phyloP scores from a whole-genome alignment of 2,113 vertebrate genomes.

The Nyctibius bracteatus region DNA sequence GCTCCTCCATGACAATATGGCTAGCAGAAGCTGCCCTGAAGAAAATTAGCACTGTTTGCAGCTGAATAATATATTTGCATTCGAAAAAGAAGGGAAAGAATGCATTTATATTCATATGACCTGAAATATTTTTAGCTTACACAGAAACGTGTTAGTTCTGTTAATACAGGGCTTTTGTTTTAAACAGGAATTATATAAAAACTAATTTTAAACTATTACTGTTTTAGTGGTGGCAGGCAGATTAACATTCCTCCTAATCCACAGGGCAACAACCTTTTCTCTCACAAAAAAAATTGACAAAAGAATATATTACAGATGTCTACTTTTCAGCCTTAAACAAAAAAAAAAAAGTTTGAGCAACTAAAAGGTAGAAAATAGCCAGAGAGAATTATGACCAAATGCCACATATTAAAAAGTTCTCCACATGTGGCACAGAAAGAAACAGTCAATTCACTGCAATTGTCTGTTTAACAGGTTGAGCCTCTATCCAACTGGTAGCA shows the following conservation, averaged over 20 bases:
- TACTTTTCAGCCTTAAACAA: neutral
- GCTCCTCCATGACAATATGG: neutral
- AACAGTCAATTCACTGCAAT: conserved; percentile 45
- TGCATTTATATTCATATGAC: neutral
- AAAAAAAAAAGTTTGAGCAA: neutral
- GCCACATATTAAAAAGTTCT: neutral
- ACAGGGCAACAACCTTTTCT: neutral
- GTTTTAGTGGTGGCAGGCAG: neutral
- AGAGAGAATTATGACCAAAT: conserved; percentile 36
- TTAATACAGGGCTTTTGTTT: neutral
- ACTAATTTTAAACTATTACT: neutral
- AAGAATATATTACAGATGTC: conserved; percentile 8
- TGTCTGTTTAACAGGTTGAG: conserved; percentile 44
- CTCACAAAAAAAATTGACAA: neutral
- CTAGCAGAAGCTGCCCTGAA: neutral
- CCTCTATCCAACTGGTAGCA: conserved; percentile 70
- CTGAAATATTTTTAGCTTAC: neutral
- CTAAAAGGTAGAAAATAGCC: neutral
- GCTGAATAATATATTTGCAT: neutral
- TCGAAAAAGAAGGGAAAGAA: neutral
- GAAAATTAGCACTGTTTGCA: neutral
- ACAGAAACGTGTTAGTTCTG: neutral
- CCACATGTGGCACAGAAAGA: conserved; percentile 15
- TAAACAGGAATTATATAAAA: neutral
- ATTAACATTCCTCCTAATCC: neutral